phyloP scores from a whole-genome alignment of 2,888 invertebrate species.

The Sarcophaga carnaria region DNA sequence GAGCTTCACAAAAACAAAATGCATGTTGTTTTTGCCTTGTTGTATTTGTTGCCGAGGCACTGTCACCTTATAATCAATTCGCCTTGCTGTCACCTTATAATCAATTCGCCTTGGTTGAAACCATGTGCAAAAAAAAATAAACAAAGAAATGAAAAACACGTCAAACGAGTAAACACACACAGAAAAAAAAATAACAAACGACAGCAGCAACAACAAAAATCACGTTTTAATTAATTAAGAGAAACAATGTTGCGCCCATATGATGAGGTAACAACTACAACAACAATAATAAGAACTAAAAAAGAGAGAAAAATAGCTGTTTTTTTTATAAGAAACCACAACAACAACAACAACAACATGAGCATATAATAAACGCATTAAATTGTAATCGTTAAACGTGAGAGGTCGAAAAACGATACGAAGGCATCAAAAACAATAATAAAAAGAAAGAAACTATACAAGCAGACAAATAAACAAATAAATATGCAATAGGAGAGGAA shows the following conservation, averaged over 20 bases:
- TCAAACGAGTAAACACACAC: not conserved
- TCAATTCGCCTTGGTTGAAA: too few relatives aligned
- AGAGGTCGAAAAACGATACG: slow-evolving; percentile 56
- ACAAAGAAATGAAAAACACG: not conserved
- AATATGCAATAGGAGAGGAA: not conserved
- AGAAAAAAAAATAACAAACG: not conserved
- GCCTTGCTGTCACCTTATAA: too few relatives aligned
- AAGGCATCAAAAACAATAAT: not conserved
- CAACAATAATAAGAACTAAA: not conserved
- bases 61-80: too few relatives aligned
- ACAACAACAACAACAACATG: not conserved
- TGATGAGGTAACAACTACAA: slow-evolving; percentile 41
- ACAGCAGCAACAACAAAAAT: slow-evolving; percentile 42
- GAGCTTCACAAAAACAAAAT: too few relatives aligned
- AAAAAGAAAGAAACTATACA: slow-evolving; percentile 12
- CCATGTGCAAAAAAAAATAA: slow-evolving; percentile 20
- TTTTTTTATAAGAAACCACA: not conserved
- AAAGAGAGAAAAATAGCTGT: not conserved
- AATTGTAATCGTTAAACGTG: slow-evolving; percentile 56
- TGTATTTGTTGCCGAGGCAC: too few relatives aligned
- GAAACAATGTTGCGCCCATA: slow-evolving; percentile 53
- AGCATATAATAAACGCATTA: slow-evolving; percentile 31
- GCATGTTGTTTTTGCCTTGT: too few relatives aligned
- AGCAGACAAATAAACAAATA: not conserved
- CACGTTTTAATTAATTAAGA: slow-evolving; percentile 64